phyloP scores from a whole-genome alignment of 2,797 vertebrate genomes.

The Neostethus bicornis region DNA sequence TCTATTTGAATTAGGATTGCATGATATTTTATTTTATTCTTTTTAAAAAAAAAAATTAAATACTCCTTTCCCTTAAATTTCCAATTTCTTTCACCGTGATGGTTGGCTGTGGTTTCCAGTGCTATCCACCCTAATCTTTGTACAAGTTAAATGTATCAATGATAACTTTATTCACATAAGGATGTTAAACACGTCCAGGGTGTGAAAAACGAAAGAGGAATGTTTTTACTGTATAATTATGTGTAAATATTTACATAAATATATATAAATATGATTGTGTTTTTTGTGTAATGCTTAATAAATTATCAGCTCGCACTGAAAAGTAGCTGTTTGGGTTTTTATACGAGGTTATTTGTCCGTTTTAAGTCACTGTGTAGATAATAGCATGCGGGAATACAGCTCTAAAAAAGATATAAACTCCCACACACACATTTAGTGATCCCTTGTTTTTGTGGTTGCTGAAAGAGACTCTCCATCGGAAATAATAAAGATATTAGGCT shows the following conservation, averaged over 20 bases:
- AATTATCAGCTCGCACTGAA: slow-evolving; percentile 77
- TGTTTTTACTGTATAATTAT: slow-evolving; percentile 75
- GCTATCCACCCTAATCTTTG: slow-evolving; percentile 46
- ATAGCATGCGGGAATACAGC: neutral
- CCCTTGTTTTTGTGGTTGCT: slow-evolving; percentile 6
- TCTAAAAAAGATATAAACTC: neutral
- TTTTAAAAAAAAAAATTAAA: slow-evolving; percentile 22
- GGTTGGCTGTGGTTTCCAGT: slow-evolving; percentile 49
- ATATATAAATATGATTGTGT: slow-evolving; percentile 78
- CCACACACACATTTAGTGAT: neutral
- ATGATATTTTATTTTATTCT: slow-evolving; percentile 31
- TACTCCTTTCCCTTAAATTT: slow-evolving; percentile 36
- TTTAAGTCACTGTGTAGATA: neutral
- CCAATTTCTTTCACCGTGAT: slow-evolving; percentile 27
- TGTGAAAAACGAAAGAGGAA: slow-evolving; percentile 44
- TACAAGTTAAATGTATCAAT: slow-evolving; percentile 53
- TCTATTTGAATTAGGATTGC: slow-evolving; percentile 51
- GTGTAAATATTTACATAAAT: slow-evolving; percentile 79
- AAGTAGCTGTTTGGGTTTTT: slow-evolving; percentile 57
- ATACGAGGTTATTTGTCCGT: neutral
- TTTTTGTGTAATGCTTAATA: slow-evolving; percentile 82
- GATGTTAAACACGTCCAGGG: slow-evolving; percentile 42
- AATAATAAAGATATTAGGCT: slow-evolving; percentile 92
- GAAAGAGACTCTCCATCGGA: slow-evolving; percentile 75
- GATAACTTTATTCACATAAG: slow-evolving; percentile 46